Evolutionary conservation across 2,797 vertebrate species (phyloP), one percentile per base, ranked within the genome.

Genomic region (Dipus sagitta): DNA sequence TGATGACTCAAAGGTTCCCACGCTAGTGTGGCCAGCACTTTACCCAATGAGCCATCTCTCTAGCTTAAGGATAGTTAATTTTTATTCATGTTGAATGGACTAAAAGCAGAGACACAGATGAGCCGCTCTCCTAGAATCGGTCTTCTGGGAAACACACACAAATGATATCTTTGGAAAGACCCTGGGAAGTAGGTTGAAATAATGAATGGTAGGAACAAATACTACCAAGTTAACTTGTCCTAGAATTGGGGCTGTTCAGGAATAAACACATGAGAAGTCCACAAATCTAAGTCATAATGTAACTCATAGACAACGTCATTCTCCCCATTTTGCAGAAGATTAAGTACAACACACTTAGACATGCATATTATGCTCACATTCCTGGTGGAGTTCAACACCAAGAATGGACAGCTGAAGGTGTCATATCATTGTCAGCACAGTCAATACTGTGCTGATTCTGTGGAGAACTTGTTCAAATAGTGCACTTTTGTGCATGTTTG

Each of bases 101-200:
- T 74, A 90, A 79, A 32, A 77, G 8, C 30, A 95, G n/a, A 95
- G 42, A 81, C 7, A 78, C 74, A 32, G 30, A 75, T 71, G 21
- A 62, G 5, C 54, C 75, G 1, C 71, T 70, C 24, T 88, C 13
- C 34, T 32, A 0, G 6, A 83, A 5, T 28, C 76, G 3, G 52
- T 81, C 9, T 21, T 74, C 30, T 21, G 38, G 6, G 34, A 5
- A 84, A 75, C 2, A 65, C 47, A 47, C 47, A 58, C 9, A 34
- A 3, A 2, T 3, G 17, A 62, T 79, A 6, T 84, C 26, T 58
- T 30, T 42, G 68, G n/a, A 82, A 81, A 78, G 68, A 32, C 30
- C 0, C 65, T 24, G 42, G 58, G 30, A 90, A 42, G 11, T 30
- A 90, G 32, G 10, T 38, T 90, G 54, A 71, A 34, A 7, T 42